A percentile compares a stretch with the other conserved stretches of the same genome.
Evolutionary conservation across 2,113 vertebrate species (phyloP).

Genomic region (Trichomycterus rosablanca): DNA sequence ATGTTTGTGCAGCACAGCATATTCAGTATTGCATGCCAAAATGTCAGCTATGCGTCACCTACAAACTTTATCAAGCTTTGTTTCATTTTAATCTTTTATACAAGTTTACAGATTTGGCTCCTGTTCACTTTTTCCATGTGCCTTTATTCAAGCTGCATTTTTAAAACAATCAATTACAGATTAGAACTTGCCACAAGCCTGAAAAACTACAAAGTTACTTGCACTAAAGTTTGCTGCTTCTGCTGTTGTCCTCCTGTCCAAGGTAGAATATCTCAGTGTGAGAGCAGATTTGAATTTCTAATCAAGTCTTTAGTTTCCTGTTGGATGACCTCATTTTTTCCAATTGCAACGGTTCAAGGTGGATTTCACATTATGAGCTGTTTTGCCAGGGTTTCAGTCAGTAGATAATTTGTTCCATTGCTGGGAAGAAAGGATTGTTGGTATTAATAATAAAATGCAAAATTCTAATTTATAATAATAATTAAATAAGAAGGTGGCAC

Average conservation of each 20-base stretch:
- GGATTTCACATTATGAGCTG: constrained; percentile 72
- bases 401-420: constrained; percentile 74
- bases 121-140: constrained; percentile 54
- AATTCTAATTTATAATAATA: constrained; percentile 47
- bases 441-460: constrained; percentile 62
- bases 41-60: not conserved
- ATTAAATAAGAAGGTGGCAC: no score
- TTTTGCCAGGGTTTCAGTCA: constrained; percentile 66
- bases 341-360: constrained; percentile 71
- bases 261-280: constrained; percentile 69
- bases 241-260: constrained; percentile 47
- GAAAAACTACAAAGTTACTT: constrained; percentile 50
- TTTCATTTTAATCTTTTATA: constrained; percentile 60
- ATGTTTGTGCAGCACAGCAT: constrained; percentile 49
- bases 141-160: constrained; percentile 61
- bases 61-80: constrained; percentile 53
- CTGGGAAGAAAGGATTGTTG: constrained; percentile 59
- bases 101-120: constrained; percentile 59
- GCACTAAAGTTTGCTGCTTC: constrained; percentile 38
- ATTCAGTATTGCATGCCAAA: constrained; percentile 13
- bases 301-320: constrained; percentile 75
- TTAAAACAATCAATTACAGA: constrained; percentile 57
- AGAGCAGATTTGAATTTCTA: constrained; percentile 76
- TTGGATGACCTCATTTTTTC: constrained; percentile 76
- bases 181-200: constrained; percentile 57